These are phyloP conservation scores for Sinhomidia bicolor DNA, from an alignment of 2,888 invertebrate genomes.

Conservation along the genomic window DNA sequence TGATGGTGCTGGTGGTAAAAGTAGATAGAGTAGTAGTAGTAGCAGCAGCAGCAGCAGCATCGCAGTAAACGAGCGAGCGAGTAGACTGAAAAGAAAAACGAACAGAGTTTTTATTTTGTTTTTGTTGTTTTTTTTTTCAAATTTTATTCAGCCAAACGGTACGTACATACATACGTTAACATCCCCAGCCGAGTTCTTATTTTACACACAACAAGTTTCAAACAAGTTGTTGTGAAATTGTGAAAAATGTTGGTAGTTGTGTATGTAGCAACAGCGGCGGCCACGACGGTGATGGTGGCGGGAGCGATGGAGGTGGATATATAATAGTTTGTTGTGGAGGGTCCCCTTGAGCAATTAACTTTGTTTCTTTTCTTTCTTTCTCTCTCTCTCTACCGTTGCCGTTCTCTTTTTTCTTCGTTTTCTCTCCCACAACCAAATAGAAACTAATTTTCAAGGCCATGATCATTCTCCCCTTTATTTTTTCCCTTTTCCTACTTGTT, in stretches of 20 bases:
- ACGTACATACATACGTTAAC: too few species aligned
- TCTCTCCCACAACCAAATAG: slow-evolving; percentile 48
- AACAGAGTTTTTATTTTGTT: slow-evolving; percentile 6
- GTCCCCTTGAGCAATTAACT: slow-evolving; percentile 72
- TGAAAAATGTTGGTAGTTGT: slow-evolving; percentile 32
- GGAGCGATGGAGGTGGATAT: background rate
- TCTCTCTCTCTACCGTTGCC: background rate
- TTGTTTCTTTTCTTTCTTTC: slow-evolving; percentile 18
- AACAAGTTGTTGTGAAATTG: slow-evolving; percentile 28
- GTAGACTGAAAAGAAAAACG: background rate
- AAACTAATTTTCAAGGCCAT: slow-evolving; percentile 70
- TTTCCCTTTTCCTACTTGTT: background rate
- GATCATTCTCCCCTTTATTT: slow-evolving; percentile 3
- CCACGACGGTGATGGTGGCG: background rate
- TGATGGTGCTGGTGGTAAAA: background rate
- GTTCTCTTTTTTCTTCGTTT: too few species aligned
- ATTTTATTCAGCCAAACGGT: background rate
- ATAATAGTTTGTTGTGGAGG: background rate
- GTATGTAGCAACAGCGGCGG: background rate
- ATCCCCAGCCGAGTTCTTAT: background rate
- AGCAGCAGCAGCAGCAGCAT: background rate
- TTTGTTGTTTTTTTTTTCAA: too few species aligned
- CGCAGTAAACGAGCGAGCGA: background rate
- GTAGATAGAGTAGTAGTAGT: background rate
- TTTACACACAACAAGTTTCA: slow-evolving; percentile 39